Conservation (phyloP, 2,888 invertebrate genomes). For the Parapristionchus giblindavisi region DNA sequence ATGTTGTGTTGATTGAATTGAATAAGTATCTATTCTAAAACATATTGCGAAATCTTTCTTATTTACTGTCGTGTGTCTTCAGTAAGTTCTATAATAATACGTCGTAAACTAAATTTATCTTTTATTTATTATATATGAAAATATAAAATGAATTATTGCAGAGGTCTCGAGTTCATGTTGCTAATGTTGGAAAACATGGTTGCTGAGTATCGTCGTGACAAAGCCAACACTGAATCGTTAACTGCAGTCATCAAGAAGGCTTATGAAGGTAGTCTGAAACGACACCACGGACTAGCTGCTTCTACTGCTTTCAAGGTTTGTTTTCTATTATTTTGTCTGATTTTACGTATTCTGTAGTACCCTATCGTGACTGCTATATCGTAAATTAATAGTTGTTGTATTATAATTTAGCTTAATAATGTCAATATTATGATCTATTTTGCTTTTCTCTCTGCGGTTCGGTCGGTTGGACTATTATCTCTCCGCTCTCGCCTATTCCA, state of each 20-base stretch:
- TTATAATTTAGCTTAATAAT: too few species aligned
- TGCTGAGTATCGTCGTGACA: constrained; percentile 52
- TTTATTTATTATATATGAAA: neutral
- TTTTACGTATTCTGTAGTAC: too few species aligned
- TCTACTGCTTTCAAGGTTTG: constrained; percentile 65
- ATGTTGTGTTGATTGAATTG: neutral
- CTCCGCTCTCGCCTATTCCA: too few species aligned
- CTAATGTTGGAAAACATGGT: constrained; percentile 62
- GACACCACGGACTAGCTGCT: constrained; percentile 66
- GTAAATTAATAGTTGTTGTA: too few species aligned
- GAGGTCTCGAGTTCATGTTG: constrained; percentile 69
- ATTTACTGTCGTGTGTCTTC: neutral
- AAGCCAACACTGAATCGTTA: constrained; percentile 58
- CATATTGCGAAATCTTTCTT: neutral
- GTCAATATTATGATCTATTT: too few species aligned
- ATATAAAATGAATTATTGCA: constrained; percentile 38
- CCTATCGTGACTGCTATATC: too few species aligned
- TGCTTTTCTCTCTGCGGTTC: too few species aligned
- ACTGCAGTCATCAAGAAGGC: constrained; percentile 53
- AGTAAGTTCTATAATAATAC: neutral
- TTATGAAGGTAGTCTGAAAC: constrained; percentile 63
- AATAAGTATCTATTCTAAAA: neutral
- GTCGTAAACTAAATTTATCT: constrained; percentile 11
- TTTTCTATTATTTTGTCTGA: neutral
- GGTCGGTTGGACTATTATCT: too few species aligned